Evolutionary conservation across 2,797 vertebrate genomes (phyloP), one percentile per base, ranked within the genome.

Genomic region (Knipowitschia caucasica): DNA sequence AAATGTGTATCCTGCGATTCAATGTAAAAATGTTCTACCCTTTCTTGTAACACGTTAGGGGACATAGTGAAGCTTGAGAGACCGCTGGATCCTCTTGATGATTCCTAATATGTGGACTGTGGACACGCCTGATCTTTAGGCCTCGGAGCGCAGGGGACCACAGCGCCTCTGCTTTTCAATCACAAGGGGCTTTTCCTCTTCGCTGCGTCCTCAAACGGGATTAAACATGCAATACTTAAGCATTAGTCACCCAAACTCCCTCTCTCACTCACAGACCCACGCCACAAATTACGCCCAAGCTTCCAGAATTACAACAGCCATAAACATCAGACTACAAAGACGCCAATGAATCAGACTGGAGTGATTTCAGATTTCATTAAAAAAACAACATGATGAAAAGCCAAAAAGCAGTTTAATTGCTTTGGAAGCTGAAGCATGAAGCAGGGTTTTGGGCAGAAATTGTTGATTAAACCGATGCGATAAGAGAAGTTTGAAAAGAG

Each of bases 211-310:
- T 63, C 54, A 84, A 47, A 82, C 64, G 73, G 81, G 89, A 89
- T 89, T 86, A 87, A 26, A 79, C 78, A 86, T 69, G 59, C 50
- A 81, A 78, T 77, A 78, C 80, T 86, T 80, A 76, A 60, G 77
- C 78, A 81, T 83, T 83, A 81, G 80, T 78, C 75, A 84, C 71
- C 71, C 74, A 86, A 72, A 79, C 77, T 77, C 71, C 18, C 45
- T 31, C 10, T 7, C 27, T 31, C 35, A 17, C 35, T 15, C 26
- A 30, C 44, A 18, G 17, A 11, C 15, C 8, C 44, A 47, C 11
- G 30, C 3, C 14, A 26, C 31, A 36, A 31, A 61, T 59, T n/a
- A 31, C 31, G 27, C 25, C 7, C 10, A 54, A 8, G 25, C 15
- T 34, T 57, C 25, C 52, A 25, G 21, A n/a, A n/a, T 24, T 23